These are phyloP conservation scores for Ranitomeya variabilis DNA, from an alignment of 2,113 vertebrate species.

Conservation along the genomic window DNA sequence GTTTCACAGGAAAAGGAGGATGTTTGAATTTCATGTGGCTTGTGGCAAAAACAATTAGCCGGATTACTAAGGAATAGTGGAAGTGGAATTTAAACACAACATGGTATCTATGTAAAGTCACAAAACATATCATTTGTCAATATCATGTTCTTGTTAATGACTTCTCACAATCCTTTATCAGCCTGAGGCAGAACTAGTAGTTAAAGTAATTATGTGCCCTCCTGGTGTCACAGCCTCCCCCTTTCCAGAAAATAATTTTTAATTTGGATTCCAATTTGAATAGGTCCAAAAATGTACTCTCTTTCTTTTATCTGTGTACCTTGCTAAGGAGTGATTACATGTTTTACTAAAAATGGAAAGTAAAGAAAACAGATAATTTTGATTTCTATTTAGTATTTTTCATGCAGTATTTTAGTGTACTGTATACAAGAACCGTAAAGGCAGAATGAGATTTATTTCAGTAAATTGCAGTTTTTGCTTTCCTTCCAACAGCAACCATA, in stretches of 20 bases:
- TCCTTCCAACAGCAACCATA: background rate
- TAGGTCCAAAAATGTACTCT: background rate
- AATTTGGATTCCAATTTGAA: conserved; percentile 13
- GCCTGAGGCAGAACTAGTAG: conserved; percentile 58
- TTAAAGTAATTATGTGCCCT: conserved; percentile 60
- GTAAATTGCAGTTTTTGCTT: background rate
- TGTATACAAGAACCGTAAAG: background rate
- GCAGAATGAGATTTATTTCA: background rate
- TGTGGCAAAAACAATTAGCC: conserved; percentile 62
- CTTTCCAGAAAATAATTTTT: conserved; percentile 11
- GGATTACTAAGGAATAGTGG: conserved; percentile 58
- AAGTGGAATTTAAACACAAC: conserved; percentile 60
- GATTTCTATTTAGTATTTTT: background rate
- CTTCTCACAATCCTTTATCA: conserved; percentile 62
- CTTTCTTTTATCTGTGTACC: background rate
- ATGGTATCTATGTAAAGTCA: conserved; percentile 58
- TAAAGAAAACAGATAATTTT: background rate
- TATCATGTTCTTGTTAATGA: conserved; percentile 66
- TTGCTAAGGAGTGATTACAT: background rate
- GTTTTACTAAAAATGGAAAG: background rate
- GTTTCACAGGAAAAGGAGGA: conserved; percentile 56
- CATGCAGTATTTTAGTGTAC: background rate
- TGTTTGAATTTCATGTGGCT: conserved; percentile 57
- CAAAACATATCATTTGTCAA: conserved; percentile 69
- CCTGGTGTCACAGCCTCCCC: conserved; percentile 50